Conservation (phyloP, 2,113 vertebrate species). For the Nannobrachium achirus region DNA sequence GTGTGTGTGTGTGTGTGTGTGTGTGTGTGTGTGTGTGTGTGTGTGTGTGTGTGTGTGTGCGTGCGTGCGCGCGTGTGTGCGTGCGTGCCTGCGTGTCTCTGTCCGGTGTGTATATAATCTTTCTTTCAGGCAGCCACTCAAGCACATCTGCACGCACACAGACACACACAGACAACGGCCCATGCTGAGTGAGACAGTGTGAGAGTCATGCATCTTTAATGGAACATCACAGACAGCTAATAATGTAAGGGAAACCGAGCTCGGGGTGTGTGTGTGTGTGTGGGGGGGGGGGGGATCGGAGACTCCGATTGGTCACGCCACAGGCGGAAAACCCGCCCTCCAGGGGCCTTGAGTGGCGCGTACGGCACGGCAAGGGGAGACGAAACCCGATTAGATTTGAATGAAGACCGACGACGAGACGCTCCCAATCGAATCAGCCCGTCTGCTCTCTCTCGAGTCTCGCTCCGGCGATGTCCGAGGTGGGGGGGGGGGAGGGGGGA, state of each 20-base stretch:
- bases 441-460: slow-evolving; percentile 21
- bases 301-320: slow-evolving; percentile 27
- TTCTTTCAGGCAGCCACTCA: slow-evolving; percentile 15
- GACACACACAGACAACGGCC: slow-evolving; percentile 39
- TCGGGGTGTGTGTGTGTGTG: slow-evolving; percentile 3
- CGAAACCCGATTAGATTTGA: slow-evolving; percentile 19
- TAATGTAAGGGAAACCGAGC: slow-evolving; percentile 74
- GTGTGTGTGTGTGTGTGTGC: slow-evolving; percentile 22
- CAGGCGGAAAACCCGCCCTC: slow-evolving; percentile 5
- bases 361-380: too few relatives aligned
- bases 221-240: slow-evolving; percentile 77
- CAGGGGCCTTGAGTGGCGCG: background rate
- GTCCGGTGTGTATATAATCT: background rate
- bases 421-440: slow-evolving; percentile 21
- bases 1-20: background rate
- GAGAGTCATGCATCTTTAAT: slow-evolving; percentile 81
- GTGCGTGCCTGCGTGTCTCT: slow-evolving; percentile 31
- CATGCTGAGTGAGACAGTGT: slow-evolving; percentile 73
- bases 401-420: slow-evolving; percentile 26
- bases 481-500: too few relatives aligned
- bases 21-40: slow-evolving; percentile 4
- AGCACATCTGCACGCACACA: slow-evolving; percentile 13
- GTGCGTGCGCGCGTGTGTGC: background rate
- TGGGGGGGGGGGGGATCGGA: slow-evolving; percentile 5
- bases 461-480: slow-evolving; percentile 3